phyloP scores from a whole-genome alignment of 2,797 vertebrate genomes.

The Amphiprion clarkii region DNA sequence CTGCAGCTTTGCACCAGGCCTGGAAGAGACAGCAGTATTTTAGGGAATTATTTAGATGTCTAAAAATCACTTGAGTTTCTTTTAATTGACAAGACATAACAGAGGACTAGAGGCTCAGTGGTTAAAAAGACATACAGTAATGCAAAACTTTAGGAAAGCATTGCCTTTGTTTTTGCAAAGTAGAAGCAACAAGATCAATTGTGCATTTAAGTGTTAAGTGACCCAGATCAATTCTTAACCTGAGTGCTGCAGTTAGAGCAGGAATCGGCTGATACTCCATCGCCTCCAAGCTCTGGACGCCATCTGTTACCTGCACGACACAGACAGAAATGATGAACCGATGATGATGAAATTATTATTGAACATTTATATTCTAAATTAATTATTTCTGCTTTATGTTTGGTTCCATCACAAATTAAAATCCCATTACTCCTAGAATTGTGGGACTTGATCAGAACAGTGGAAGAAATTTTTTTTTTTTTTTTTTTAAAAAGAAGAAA shows the following conservation, averaged over 20 bases:
- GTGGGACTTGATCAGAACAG: slow-evolving; percentile 19
- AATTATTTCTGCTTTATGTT: background rate
- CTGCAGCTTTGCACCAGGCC: slow-evolving; percentile 94
- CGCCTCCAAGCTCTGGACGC: slow-evolving; percentile 91
- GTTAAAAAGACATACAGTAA: background rate
- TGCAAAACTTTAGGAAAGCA: background rate
- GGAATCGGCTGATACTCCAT: slow-evolving; percentile 94
- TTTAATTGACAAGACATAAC: background rate
- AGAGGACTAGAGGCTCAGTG: background rate
- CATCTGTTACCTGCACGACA: slow-evolving; percentile 90
- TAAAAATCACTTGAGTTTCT: background rate
- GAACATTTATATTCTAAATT: background rate
- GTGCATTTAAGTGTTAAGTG: background rate
- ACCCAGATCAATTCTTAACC: slow-evolving; percentile 52
- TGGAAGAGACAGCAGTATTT: slow-evolving; percentile 31
- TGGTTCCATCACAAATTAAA: background rate
- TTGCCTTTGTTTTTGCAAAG: background rate
- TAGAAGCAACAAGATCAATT: background rate
- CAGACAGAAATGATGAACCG: background rate
- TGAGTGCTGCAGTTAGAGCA: slow-evolving; percentile 85
- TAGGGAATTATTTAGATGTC: background rate
- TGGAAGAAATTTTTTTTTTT: background rate
- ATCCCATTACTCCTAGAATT: slow-evolving; percentile 20
- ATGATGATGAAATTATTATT: background rate
- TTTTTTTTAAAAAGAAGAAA: background rate